phyloP scores from a whole-genome alignment of 2,888 invertebrate genomes.

The Allophyes oxyacanthae region DNA sequence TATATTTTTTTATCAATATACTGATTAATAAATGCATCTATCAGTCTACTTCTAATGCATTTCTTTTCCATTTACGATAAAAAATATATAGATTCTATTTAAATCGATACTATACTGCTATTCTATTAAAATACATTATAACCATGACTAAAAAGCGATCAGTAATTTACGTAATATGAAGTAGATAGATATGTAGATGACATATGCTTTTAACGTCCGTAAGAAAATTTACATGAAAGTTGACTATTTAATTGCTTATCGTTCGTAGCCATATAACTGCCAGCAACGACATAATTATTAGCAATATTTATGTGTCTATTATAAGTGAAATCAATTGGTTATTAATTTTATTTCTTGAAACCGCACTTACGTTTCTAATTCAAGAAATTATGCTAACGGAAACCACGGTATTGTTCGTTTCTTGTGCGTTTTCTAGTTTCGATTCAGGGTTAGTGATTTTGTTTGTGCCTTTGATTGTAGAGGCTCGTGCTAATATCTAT shows the following conservation, averaged over 20 bases:
- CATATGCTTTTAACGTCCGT: no score
- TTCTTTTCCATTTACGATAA: no score
- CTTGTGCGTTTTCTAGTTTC: constrained; percentile 28
- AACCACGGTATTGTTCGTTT: constrained; percentile 6
- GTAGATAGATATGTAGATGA: no score
- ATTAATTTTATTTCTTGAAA: constrained; percentile 16
- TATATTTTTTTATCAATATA: no score
- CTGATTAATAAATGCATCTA: no score
- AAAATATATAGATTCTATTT: no score
- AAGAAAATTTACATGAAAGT: not conserved
- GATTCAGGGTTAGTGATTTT: constrained; percentile 20
- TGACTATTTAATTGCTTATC: not conserved
- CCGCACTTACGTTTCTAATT: constrained; percentile 37
- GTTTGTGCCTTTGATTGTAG: not conserved
- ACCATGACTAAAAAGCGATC: no score
- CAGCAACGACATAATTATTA: constrained; percentile 4
- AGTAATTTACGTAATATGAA: no score
- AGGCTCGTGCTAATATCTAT: not conserved
- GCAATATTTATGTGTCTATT: constrained; percentile 2
- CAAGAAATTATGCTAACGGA: constrained; percentile 37
- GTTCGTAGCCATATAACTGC: not conserved
- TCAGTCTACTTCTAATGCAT: no score
- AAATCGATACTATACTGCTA: no score
- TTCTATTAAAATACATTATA: no score
- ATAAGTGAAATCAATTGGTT: constrained; percentile 26